Conservation (phyloP, 2,888 invertebrate species). For the Lasioglossum marginatum region DNA sequence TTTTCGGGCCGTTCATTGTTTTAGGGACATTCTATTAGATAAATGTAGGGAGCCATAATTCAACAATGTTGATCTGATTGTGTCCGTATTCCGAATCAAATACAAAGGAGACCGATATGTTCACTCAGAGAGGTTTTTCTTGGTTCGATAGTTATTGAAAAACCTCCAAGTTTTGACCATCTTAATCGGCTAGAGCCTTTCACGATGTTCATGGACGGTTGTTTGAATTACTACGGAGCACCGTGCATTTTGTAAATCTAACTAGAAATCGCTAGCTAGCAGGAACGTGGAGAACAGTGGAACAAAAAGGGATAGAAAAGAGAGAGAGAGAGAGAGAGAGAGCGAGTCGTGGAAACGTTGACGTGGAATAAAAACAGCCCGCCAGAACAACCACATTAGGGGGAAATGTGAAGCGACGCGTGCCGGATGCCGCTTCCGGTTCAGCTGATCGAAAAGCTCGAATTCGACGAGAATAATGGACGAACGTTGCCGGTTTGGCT, state of each 20-base stretch:
- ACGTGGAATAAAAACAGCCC: conserved; percentile 6
- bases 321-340: not conserved
- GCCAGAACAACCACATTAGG: conserved; percentile 12
- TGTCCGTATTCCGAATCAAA: too few species aligned
- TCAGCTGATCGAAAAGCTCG: not conserved
- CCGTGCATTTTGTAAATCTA: not conserved
- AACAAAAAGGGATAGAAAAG: not conserved
- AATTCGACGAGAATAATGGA: conserved; percentile 16
- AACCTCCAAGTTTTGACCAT: too few species aligned
- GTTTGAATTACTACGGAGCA: not conserved
- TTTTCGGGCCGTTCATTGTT: too few species aligned
- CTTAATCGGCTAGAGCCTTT: too few species aligned
- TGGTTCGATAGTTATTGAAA: too few species aligned
- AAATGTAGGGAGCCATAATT: too few species aligned
- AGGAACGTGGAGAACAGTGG: not conserved
- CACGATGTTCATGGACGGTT: not conserved
- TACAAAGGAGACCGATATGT: too few species aligned
- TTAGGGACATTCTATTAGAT: too few species aligned
- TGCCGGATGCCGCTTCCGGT: conserved; percentile 5
- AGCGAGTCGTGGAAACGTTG: not conserved
- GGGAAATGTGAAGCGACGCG: conserved; percentile 4
- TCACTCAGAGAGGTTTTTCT: too few species aligned
- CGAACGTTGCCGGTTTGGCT: not conserved
- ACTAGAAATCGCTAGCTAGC: not conserved
- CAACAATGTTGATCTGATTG: too few species aligned